Conservation (phyloP, 53 echinoderm and acorn worm species). For the Actinopyga echinites region DNA sequence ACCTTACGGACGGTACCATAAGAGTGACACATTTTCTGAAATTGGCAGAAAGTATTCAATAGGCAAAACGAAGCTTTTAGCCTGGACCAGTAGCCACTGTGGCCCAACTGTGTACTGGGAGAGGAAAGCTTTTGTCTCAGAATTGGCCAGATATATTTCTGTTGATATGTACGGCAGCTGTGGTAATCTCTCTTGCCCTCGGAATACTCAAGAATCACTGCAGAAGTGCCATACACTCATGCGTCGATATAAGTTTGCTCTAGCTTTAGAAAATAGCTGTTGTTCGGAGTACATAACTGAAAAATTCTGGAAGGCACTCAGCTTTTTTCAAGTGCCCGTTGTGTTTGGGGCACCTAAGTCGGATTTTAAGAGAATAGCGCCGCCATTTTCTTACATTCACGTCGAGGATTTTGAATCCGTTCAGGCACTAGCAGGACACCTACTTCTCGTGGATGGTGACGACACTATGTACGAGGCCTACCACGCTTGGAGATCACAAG, state of each 20-base stretch:
- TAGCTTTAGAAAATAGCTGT: conserved; percentile 33
- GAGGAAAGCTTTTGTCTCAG: neutral
- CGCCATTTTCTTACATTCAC: conserved; percentile 15
- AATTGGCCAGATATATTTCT: neutral
- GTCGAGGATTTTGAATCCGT: conserved; percentile 15
- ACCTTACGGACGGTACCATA: conserved; percentile 20
- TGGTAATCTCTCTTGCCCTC: conserved; percentile 7
- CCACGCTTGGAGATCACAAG: conserved; percentile 11
- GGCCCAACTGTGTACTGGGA: neutral
- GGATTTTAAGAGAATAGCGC: conserved; percentile 2
- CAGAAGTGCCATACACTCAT: neutral
- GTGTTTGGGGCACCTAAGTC: conserved; percentile 7
- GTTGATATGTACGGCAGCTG: conserved; percentile 22
- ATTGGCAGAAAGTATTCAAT: neutral
- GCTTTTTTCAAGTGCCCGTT: conserved; percentile 17
- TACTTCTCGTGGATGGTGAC: conserved; percentile 11
- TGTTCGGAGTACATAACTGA: conserved; percentile 38
- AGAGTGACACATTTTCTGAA: neutral
- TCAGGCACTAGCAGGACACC: neutral
- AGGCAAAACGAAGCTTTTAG: neutral
- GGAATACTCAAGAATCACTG: neutral
- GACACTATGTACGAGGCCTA: conserved; percentile 19
- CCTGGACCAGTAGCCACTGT: conserved; percentile 39
- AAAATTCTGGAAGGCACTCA: conserved; percentile 22
- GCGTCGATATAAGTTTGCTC: neutral